Conservation (phyloP, 2,888 invertebrate genomes). For the Diogma glabrata region DNA sequence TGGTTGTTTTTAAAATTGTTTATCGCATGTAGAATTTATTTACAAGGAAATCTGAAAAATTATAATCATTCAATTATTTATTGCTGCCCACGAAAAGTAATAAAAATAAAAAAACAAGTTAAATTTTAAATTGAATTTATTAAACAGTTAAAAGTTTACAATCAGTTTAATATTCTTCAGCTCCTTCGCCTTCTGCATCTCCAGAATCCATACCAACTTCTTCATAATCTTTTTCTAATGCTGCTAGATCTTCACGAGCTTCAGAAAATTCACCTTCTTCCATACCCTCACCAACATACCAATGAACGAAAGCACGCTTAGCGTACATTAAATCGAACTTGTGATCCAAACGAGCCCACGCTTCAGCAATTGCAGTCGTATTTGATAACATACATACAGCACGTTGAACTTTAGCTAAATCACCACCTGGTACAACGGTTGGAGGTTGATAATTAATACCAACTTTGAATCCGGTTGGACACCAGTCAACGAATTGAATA, state of each 20-base stretch:
- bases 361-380: conserved; percentile 92
- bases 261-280: conserved; percentile 80
- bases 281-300: conserved; percentile 85
- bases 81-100: no score
- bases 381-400: conserved; percentile 96
- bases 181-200: conserved; percentile 56
- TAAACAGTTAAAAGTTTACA: no score
- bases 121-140: no score
- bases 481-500: conserved; percentile 85
- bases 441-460: conserved; percentile 86
- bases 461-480: conserved; percentile 68
- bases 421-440: conserved; percentile 83
- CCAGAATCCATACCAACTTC: conserved; percentile 67
- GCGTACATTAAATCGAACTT: conserved; percentile 96
- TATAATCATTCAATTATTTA: no score
- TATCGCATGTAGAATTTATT: no score
- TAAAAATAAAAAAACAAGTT: no score
- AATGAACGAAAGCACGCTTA: conserved; percentile 91
- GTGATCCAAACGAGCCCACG: conserved; percentile 88
- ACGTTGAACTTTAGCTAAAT: conserved; percentile 83
- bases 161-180: no score
- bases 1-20: no score
- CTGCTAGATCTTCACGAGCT: conserved; percentile 74
- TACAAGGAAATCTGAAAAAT: no score
- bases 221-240: conserved; percentile 68